Percentiles rank a stretch among this genome's conserved stretches.
These are phyloP conservation scores for Limnephilus marmoratus DNA, from an alignment of 2,888 invertebrate genomes.

Conservation along the genomic window DNA sequence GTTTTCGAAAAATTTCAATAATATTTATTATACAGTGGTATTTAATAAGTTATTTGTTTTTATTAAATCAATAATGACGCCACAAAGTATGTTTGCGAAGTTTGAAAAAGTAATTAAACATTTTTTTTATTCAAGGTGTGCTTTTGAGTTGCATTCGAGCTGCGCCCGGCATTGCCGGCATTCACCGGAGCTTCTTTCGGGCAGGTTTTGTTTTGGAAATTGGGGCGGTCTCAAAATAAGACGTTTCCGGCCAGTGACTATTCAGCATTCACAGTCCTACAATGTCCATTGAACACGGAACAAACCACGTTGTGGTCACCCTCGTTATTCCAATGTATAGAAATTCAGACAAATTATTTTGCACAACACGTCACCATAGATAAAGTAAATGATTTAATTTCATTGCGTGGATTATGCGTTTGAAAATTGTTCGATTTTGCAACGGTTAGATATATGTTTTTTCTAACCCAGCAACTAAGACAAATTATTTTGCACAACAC, in stretches of 20 bases:
- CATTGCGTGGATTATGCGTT: not conserved
- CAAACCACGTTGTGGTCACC: conserved; percentile 9
- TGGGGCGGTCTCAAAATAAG: conserved; percentile 52
- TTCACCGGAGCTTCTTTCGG: not conserved
- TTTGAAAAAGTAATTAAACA: too few relatives aligned
- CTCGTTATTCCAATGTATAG: not conserved
- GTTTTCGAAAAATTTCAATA: too few relatives aligned
- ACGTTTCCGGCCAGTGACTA: conserved; percentile 60
- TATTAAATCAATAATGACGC: too few relatives aligned
- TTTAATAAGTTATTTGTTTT: too few relatives aligned
- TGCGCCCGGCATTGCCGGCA: not conserved
- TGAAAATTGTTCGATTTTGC: not conserved
- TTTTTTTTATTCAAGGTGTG: not conserved
- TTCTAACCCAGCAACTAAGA: too few relatives aligned
- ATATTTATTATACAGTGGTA: too few relatives aligned
- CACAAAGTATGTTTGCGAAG: too few relatives aligned
- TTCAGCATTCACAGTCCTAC: conserved; percentile 28
- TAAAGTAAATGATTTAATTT: not conserved
- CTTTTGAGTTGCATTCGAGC: not conserved
- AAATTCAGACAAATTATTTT: conserved; percentile 40
- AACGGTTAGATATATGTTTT: not conserved
- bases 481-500: too few relatives aligned
- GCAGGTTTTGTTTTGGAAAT: conserved; percentile 37
- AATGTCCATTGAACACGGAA: conserved; percentile 19
- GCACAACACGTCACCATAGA: conserved; percentile 11